These are phyloP conservation scores for Tachysurus vachellii DNA, from an alignment of 2,113 vertebrate species.

Conservation along the genomic window DNA sequence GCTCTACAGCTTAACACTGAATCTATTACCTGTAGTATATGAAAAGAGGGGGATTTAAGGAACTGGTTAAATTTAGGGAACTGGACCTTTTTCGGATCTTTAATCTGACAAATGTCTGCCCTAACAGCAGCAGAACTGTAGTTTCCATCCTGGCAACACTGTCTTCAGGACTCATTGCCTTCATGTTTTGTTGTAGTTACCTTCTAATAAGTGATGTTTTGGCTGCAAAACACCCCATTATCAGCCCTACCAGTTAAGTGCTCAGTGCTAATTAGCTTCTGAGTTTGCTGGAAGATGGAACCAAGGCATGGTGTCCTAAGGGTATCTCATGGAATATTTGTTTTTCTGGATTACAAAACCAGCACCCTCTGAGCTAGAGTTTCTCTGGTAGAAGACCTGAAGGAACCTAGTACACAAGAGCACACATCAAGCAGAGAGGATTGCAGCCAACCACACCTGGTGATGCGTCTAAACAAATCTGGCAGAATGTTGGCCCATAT, in stretches of 20 bases:
- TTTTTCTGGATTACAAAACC: background rate
- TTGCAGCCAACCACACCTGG: background rate
- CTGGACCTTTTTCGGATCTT: background rate
- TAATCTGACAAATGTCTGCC: too few relatives aligned
- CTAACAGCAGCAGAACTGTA: background rate
- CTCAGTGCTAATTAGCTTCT: background rate
- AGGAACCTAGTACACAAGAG: background rate
- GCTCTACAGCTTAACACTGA: background rate
- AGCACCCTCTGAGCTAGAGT: background rate
- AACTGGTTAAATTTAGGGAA: background rate
- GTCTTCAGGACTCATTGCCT: background rate
- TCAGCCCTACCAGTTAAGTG: background rate
- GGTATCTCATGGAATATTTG: background rate
- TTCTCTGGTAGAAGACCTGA: background rate
- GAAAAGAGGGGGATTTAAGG: background rate
- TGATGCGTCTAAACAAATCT: background rate
- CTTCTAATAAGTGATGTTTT: background rate
- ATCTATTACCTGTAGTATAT: background rate
- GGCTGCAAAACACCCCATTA: background rate
- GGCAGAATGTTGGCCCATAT: background rate
- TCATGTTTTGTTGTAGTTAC: background rate
- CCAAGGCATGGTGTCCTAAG: background rate
- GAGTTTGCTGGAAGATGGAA: background rate
- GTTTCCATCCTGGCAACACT: background rate
- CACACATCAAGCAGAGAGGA: background rate